Base-by-base conservation (phyloP, 2,888 invertebrate genomes). In the Chrysolina americana region DNA sequence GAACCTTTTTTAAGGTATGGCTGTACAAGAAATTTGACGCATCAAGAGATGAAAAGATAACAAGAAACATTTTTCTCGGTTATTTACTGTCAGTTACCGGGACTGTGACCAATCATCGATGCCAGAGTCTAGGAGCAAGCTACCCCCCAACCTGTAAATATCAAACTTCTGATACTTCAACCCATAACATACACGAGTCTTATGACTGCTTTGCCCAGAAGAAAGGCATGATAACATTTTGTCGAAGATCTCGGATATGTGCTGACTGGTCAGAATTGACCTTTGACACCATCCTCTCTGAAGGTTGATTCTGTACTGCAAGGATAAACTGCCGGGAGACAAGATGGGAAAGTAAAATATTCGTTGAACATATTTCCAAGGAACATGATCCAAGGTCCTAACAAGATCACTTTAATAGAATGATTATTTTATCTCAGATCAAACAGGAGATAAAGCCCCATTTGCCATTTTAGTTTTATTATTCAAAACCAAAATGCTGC, bases 1-100 rank as follows among this genome's bases (percentile, higher is more conserved):
- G 15, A 59, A 59, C 59, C 59, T 59, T 59, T 23, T 59, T 59
- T 59, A 36, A 59, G 36, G 36, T 59, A 59, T 59, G 59, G 59
- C 15, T 23, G 59, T 59, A 59, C 59, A 28, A 59, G 59, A 50
- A 50, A 50, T 19, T 50, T 50, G 50, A 59, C 28, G 59, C 23
- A 23, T 59, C 28, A 23, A 59, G 59, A 59, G 28, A 28, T 59
- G 59, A 59, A 59, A 59, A 28, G 13, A 21, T 21, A 53, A 53
- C 21, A 17, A 53, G 53, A 19, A 53, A 53, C 44, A 13, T 53
- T 53, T 53, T 53, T 53, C 53, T 53, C 53, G 11, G 53, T 19
- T 53, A 53, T 53, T 19, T 53, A 53, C 48, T 48, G 17, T 48
- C 17, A 17, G 48, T 48, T 48, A 48, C 53, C 19, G 53, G 19